A percentile compares a stretch with the other conserved stretches of the same genome.
Evolutionary conservation across 2,113 vertebrate species (phyloP).

Genomic region (Sarotherodon lohbergeri): DNA sequence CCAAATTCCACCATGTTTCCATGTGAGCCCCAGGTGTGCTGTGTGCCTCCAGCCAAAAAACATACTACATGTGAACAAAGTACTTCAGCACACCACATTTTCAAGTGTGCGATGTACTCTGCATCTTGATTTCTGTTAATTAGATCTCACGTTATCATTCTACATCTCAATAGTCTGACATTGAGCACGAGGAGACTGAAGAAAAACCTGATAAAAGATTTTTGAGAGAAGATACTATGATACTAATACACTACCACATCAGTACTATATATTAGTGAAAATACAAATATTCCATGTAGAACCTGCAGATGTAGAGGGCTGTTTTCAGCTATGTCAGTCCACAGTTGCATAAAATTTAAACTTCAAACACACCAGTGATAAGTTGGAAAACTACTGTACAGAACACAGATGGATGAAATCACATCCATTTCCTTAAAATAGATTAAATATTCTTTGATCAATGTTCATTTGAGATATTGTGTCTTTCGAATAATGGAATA

Average conservation of each 20-base stretch:
- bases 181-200: not conserved
- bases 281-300: not conserved
- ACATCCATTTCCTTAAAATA: not conserved
- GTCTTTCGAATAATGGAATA: not conserved
- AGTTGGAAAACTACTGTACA: not conserved
- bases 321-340: not conserved
- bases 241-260: not conserved
- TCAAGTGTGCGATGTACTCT: not conserved
- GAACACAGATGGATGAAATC: not conserved
- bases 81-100: not conserved
- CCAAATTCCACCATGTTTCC: not conserved
- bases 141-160: not conserved
- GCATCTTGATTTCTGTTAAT: not conserved
- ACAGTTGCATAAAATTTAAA: not conserved
- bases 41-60: not conserved
- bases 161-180: not conserved
- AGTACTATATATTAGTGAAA: not conserved
- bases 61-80: not conserved
- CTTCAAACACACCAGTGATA: not conserved
- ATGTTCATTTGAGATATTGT: not conserved
- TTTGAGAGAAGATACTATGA: not conserved
- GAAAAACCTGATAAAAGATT: not conserved
- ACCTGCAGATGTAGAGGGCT: not conserved
- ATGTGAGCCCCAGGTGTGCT: not conserved
- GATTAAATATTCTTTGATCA: not conserved